Evolutionary conservation across 2,888 invertebrate genomes (phyloP), one percentile per base, ranked within the genome.

Genomic region (Aplocera efformata): DNA sequence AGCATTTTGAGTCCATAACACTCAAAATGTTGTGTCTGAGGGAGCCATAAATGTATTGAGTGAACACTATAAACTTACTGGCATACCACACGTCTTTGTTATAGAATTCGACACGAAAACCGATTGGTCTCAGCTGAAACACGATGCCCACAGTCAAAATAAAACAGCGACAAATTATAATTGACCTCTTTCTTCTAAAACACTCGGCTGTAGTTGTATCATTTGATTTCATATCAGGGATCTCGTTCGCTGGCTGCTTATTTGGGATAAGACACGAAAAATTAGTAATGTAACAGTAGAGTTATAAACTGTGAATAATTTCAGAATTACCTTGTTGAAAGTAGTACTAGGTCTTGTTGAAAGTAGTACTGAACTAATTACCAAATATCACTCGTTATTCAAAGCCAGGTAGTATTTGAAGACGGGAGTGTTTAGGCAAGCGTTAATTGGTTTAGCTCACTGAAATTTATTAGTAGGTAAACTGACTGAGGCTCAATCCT

Each of bases 31-130:
- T n/a, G n/a, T n/a, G n/a, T n/a, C n/a, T n/a, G n/a, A n/a, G n/a
- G n/a, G n/a, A n/a, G n/a, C n/a, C n/a, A n/a, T n/a, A n/a, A n/a
- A n/a, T n/a, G n/a, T n/a, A n/a, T n/a, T 30, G 36, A 42, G 36
- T 43, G 43, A 45, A 48, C 39, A 42, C 33, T 27, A 48, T 32
- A 49, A 58, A 50, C 61, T 55, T 63, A 69, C 63, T 60, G 63
- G 53, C 38, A 56, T 59, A 50, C 61, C 59, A 44, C 51, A 51
- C 31, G 37, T 44, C 48, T 55, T 72, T 74, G 72, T 74, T 72
- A 54, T 71, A 59, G 47, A 61, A 60, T 67, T 68, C 55, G 60
- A 69, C 73, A 74, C 74, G 72, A 67, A 74, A 69, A 57, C 45
- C 66, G 62, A 72, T 71, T 73, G 53, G 68, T 53, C 25, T 48